phyloP scores from a whole-genome alignment of 1,140 invertebrate genomes.

The Drosophila tsacasi region DNA sequence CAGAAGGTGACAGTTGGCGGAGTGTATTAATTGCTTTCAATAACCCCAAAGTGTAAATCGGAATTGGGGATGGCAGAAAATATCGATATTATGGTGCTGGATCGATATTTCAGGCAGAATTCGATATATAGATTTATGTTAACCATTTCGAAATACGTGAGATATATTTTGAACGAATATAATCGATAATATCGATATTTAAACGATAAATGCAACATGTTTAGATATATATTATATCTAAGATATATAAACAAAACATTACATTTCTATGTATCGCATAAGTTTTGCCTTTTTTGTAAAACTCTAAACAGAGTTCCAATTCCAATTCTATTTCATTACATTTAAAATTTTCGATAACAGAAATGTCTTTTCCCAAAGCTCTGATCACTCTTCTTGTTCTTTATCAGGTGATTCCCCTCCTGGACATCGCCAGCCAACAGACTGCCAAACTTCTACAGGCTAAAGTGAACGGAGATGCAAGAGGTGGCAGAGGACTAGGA shows the following conservation, averaged over 20 bases:
- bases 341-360: not conserved
- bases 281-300: not conserved
- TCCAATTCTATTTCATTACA: not conserved
- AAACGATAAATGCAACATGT: not conserved
- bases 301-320: not conserved
- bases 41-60: not conserved
- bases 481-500: not conserved
- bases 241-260: too few species aligned
- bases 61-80: not conserved
- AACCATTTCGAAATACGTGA: too few species aligned
- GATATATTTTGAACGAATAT: too few species aligned
- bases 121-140: not conserved
- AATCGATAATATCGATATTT: not conserved
- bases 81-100: not conserved
- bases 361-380: not conserved
- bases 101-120: not conserved
- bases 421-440: not conserved
- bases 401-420: not conserved
- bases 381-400: not conserved
- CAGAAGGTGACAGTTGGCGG: conserved; percentile 25
- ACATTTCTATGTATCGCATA: too few species aligned
- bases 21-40: conserved; percentile 70
- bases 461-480: not conserved
- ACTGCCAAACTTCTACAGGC: not conserved
- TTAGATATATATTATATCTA: too few species aligned